phyloP scores from a whole-genome alignment of 1,140 invertebrate species.

The Pollicipes pollicipes region DNA sequence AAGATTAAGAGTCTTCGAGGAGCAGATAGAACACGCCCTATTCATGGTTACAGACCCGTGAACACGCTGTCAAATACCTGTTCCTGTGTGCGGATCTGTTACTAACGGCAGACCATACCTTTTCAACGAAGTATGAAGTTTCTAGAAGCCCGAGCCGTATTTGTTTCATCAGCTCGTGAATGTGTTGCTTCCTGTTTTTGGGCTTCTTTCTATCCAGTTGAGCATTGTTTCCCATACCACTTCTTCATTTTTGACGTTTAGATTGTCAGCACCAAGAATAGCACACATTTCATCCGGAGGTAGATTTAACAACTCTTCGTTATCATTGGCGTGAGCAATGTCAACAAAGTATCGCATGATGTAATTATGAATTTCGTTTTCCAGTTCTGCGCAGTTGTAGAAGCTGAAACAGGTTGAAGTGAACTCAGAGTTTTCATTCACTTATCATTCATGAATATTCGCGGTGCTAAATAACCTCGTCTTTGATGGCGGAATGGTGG shows the following conservation, averaged over 20 bases:
- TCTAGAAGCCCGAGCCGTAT: background rate
- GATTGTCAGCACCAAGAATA: background rate
- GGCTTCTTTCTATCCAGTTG: background rate
- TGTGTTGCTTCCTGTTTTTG: background rate
- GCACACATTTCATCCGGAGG: background rate
- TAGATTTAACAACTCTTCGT: background rate
- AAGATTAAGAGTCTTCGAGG: too few relatives aligned
- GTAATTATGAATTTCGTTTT: background rate
- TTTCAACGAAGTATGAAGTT: background rate
- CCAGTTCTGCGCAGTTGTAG: background rate
- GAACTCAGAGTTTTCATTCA: too few relatives aligned
- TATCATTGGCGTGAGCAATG: background rate
- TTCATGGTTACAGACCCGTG: too few relatives aligned
- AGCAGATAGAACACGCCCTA: too few relatives aligned
- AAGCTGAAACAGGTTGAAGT: too few relatives aligned
- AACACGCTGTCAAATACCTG: too few relatives aligned
- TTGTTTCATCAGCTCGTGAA: background rate
- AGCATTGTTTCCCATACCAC: background rate
- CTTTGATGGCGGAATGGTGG: too few relatives aligned
- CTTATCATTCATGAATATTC: too few relatives aligned
- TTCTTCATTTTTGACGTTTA: background rate
- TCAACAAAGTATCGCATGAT: slow-evolving; percentile 2
- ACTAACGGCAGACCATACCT: too few relatives aligned
- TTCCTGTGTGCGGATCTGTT: too few relatives aligned
- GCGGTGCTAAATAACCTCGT: too few relatives aligned